Conservation (phyloP, 2,113 vertebrate genomes). For the Tenebrosternarchus preto region DNA sequence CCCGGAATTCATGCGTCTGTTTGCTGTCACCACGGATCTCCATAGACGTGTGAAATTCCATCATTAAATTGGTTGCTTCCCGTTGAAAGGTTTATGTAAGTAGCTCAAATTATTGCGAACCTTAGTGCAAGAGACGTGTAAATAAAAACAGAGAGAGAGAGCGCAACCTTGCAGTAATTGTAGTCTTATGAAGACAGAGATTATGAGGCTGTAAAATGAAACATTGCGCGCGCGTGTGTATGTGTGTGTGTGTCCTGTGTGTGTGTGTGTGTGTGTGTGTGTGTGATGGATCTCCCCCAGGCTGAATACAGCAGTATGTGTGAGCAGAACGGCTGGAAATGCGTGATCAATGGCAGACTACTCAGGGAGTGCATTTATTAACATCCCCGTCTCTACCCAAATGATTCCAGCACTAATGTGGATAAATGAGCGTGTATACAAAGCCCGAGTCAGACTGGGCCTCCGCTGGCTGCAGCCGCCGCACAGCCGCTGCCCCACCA, state of each 20-base stretch:
- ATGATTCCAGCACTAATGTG: conserved; percentile 57
- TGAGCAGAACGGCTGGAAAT: conserved; percentile 10
- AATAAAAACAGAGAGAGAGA: conserved; percentile 16
- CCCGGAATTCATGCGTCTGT: no score
- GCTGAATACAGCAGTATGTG: conserved; percentile 34
- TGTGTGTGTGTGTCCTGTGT: conserved; percentile 18
- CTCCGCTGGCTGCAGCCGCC: conserved; percentile 34
- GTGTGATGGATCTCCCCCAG: conserved; percentile 31
- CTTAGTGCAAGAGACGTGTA: neutral
- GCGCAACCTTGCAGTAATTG: conserved; percentile 18
- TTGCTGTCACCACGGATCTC: neutral
- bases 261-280: conserved; percentile 27
- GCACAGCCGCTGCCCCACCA: conserved; percentile 24
- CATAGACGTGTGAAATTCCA: conserved; percentile 8
- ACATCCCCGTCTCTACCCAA: conserved; percentile 55
- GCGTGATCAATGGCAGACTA: conserved; percentile 50
- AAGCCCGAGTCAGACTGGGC: conserved; percentile 47
- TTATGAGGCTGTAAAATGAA: conserved; percentile 48
- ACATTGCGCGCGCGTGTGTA: no score
- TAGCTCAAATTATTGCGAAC: neutral
- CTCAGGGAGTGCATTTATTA: conserved; percentile 54
- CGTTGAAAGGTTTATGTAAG: no score
- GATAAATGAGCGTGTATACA: conserved; percentile 53
- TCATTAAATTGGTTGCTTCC: neutral
- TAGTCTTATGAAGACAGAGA: conserved; percentile 49